Conservation (phyloP, 2,113 vertebrate species). For the Pardalotus punctatus region DNA sequence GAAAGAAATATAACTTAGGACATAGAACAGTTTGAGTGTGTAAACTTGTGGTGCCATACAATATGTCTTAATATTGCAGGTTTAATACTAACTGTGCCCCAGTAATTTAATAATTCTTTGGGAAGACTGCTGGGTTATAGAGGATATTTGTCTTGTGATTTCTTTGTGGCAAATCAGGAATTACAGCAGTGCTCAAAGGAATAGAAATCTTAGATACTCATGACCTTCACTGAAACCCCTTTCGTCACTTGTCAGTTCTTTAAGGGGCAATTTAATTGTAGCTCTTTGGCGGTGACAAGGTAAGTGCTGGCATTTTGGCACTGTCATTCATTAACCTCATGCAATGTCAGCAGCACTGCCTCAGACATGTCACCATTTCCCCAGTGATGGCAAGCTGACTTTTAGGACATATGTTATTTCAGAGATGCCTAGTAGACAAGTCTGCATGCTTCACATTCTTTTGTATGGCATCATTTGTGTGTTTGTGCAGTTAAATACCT, state of each 20-base stretch:
- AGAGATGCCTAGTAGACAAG: slow-evolving; percentile 23
- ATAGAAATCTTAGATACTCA: slow-evolving; percentile 76
- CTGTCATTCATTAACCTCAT: slow-evolving; percentile 72
- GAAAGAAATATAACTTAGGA: slow-evolving; percentile 5
- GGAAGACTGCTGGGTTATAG: slow-evolving; percentile 67
- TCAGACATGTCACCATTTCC: slow-evolving; percentile 64
- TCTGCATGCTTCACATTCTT: slow-evolving; percentile 29
- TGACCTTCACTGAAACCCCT: slow-evolving; percentile 85
- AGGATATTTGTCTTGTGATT: slow-evolving; percentile 78
- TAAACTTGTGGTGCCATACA: slow-evolving; percentile 7
- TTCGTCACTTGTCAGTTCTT: slow-evolving; percentile 80
- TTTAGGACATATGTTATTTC: slow-evolving; percentile 35
- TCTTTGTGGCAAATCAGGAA: slow-evolving; percentile 75
- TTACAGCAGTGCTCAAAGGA: slow-evolving; percentile 75
- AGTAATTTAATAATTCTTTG: slow-evolving; percentile 76
- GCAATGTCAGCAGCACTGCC: slow-evolving; percentile 66
- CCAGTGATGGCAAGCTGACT: slow-evolving; percentile 44
- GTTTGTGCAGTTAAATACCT: neutral
- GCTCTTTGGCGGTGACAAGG: slow-evolving; percentile 74
- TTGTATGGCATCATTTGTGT: neutral
- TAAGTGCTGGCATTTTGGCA: slow-evolving; percentile 76
- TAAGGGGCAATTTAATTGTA: slow-evolving; percentile 76
- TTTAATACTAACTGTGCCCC: slow-evolving; percentile 30
- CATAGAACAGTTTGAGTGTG: slow-evolving; percentile 46
- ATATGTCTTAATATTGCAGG: slow-evolving; percentile 26